Base-by-base conservation (phyloP, 2,113 vertebrate genomes). In the Oryzias celebensis region DNA sequence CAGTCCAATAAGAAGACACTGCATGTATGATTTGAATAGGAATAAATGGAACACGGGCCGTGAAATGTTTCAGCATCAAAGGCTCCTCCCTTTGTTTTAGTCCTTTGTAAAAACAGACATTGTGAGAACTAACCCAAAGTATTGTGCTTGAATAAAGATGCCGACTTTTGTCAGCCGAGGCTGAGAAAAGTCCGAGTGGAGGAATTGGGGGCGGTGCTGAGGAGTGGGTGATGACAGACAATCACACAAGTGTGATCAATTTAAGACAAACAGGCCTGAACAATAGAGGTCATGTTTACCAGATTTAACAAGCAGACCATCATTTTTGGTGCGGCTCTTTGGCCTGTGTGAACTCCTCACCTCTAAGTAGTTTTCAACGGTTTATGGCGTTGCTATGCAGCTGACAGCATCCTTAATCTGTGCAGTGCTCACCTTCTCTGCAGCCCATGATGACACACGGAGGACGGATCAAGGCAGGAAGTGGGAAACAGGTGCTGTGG, bases 111-210 rank as follows among this genome's bases (percentile, higher is more conserved):
- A 63, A 65, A 60, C 54, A 46, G 44, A 65, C 74, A 65, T 60
- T n/a, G 50, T 45, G 78, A 77, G 82, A 87, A 86, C 78, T 69
- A 81, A 71, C 65, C 24, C 43, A 46, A 46, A 41, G 26, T 53
- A 70, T 78, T 78, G 78, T 69, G 63, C 74, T 47, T 72, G 59
- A 72, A 73, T 78, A 64, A 81, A 75, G 69, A 75, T 78, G 58
- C 58, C 69, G n/a, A n/a, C n/a, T n/a, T n/a, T n/a, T n/a, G 62
- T 52, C 36, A 75, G 61, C 69, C 70, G 28, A 52, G 23, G 50
- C 58, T 72, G 55, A 52, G 52, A 73, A 59, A 71, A 64, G 56
- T 61, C 56, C 28, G n/a, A 51, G 59, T 31, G 42, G 47, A 43
- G 24, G 42, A 45, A 43, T 64, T 4, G 8, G 28, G 12, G 46